Percentiles rank a stretch among this genome's conserved stretches.
phyloP scores from a whole-genome alignment of 1,140 invertebrate species.

The Lasioglossum albipes region DNA sequence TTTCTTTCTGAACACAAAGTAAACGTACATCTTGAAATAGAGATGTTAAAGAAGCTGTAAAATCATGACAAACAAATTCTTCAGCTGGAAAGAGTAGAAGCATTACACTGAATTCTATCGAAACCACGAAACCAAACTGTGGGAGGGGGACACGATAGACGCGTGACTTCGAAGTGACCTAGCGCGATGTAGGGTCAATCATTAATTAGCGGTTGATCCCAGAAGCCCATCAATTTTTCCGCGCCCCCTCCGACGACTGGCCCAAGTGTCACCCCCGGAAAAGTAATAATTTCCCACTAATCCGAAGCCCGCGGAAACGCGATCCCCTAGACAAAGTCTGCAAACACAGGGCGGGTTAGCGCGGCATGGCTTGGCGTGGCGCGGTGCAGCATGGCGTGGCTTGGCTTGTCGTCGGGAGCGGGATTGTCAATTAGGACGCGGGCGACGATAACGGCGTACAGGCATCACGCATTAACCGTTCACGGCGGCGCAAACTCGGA shows the following conservation, averaged over 20 bases:
- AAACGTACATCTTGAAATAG: too few species aligned
- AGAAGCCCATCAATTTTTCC: neutral
- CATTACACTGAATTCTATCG: too few species aligned
- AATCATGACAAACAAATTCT: too few species aligned
- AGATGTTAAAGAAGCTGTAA: too few species aligned
- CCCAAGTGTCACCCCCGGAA: neutral
- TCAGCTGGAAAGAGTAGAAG: too few species aligned
- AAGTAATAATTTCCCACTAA: slow-evolving; percentile 43
- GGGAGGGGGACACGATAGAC: too few species aligned
- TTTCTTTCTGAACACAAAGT: too few species aligned
- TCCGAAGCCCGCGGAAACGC: slow-evolving; percentile 24
- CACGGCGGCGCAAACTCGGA: slow-evolving; percentile 9
- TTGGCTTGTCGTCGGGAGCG: neutral
- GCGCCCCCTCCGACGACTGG: neutral
- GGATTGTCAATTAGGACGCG: slow-evolving; percentile 28
- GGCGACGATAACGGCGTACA: slow-evolving; percentile 5
- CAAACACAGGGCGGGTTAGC: neutral
- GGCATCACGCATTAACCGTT: slow-evolving; percentile 37
- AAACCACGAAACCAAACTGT: too few species aligned
- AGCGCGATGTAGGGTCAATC: too few species aligned
- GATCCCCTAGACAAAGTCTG: slow-evolving; percentile 17
- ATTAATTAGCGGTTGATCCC: too few species aligned
- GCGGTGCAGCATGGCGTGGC: neutral
- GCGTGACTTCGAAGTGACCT: too few species aligned
- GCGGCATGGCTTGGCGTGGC: neutral